Conservation (phyloP, 2,888 invertebrate species). For the Meloe dianella region DNA sequence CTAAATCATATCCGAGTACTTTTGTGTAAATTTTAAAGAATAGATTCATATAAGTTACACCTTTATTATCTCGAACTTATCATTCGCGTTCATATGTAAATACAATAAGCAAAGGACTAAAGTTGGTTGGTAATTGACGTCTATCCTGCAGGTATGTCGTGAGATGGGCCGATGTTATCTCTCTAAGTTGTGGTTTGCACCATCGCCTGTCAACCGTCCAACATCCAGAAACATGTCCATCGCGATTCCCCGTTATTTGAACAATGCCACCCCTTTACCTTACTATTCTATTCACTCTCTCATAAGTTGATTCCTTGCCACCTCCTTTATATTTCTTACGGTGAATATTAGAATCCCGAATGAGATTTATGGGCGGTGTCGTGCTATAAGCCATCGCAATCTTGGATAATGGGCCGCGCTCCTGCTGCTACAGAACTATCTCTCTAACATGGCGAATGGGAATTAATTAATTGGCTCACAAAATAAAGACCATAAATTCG, state of each 20-base stretch:
- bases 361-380: conserved; percentile 58
- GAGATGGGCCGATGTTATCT: conserved; percentile 33
- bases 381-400: conserved; percentile 60
- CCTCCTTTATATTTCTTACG: conserved; percentile 38
- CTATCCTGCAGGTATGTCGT: conserved; percentile 24
- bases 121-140: conserved; percentile 29
- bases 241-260: conserved; percentile 19
- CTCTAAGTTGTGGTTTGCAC: conserved; percentile 24
- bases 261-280: conserved; percentile 20
- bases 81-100: conserved; percentile 7
- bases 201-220: conserved; percentile 25
- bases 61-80: conserved; percentile 12
- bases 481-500: conserved; percentile 62
- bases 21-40: conserved; percentile 1
- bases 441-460: conserved; percentile 57
- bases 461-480: conserved; percentile 62
- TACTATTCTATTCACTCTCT: conserved; percentile 12
- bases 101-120: conserved; percentile 23
- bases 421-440: conserved; percentile 48
- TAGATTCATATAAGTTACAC: conserved; percentile 14
- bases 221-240: conserved; percentile 33
- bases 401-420: conserved; percentile 59
- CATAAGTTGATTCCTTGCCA: conserved; percentile 11
- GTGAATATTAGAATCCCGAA: conserved; percentile 58
- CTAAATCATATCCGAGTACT: background rate